These are phyloP conservation scores for Diplazon laetatorius DNA, from an alignment of 2,888 invertebrate genomes.

Conservation along the genomic window DNA sequence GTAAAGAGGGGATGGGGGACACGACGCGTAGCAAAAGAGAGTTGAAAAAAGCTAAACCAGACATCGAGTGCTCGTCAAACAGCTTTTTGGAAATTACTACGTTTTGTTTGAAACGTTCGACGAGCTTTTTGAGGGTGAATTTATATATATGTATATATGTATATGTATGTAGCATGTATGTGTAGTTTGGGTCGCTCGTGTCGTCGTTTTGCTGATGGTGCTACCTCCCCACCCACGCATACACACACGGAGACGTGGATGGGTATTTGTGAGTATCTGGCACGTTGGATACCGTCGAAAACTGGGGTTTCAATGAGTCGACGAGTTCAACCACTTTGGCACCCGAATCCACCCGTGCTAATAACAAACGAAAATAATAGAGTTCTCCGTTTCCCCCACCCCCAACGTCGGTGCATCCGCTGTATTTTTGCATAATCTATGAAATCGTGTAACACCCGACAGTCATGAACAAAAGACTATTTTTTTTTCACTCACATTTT, in stretches of 20 bases:
- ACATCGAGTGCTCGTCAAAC: conserved; percentile 53
- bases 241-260: background rate
- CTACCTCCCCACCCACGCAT: background rate
- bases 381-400: too few species aligned
- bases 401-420: background rate
- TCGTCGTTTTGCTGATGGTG: conserved; percentile 31
- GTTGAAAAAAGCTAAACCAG: conserved; percentile 40
- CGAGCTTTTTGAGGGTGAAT: background rate
- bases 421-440: conserved; percentile 9
- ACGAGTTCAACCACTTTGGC: conserved; percentile 41
- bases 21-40: background rate
- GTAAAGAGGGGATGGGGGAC: background rate
- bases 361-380: conserved; percentile 21
- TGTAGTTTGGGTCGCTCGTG: conserved; percentile 11
- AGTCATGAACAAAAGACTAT: background rate
- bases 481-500: too few species aligned
- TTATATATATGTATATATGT: too few species aligned
- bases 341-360: conserved; percentile 14
- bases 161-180: background rate
- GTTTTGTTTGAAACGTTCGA: conserved; percentile 48
- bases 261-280: background rate
- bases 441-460: too few species aligned
- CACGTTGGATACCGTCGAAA: conserved; percentile 11
- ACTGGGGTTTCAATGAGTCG: conserved; percentile 35
- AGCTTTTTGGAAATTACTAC: conserved; percentile 56